These are phyloP conservation scores for Varanus salvator DNA, from an alignment of 2,113 vertebrate species.

Conservation along the genomic window DNA sequence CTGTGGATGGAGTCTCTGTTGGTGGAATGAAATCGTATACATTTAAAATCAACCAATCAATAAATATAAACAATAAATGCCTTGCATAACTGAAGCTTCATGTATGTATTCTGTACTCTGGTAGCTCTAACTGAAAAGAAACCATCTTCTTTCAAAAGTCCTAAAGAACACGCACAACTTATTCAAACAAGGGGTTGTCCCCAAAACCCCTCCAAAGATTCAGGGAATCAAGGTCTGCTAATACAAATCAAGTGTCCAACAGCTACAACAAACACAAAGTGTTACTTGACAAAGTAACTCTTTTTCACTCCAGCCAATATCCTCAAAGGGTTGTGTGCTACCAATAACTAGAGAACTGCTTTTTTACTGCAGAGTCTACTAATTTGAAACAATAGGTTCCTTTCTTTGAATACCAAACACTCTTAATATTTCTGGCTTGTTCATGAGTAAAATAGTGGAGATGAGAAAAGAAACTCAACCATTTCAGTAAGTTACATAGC, in stretches of 20 bases:
- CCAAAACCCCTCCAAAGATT: not conserved
- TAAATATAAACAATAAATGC: too few relatives aligned
- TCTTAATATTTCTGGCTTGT: not conserved
- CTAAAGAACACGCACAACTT: not conserved
- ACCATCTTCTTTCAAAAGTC: not conserved
- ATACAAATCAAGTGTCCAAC: not conserved
- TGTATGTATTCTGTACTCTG: not conserved
- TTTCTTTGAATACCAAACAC: conserved; percentile 3
- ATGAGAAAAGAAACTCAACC: not conserved
- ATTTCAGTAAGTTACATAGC: not conserved
- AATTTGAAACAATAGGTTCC: not conserved
- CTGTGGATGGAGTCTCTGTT: not conserved
- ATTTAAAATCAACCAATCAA: too few relatives aligned
- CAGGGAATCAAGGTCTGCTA: not conserved
- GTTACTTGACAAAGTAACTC: not conserved
- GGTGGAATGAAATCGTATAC: not conserved
- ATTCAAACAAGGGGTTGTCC: not conserved
- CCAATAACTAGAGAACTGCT: not conserved
- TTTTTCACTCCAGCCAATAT: not conserved
- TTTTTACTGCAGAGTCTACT: not conserved
- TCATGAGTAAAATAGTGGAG: conserved; percentile 23
- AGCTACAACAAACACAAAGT: not conserved
- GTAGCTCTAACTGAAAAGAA: not conserved
- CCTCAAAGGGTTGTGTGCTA: not conserved
- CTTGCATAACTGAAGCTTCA: not conserved